Evolutionary conservation across 1,140 invertebrate genomes (phyloP).

Genomic region (Philopotamus ludificatus): DNA sequence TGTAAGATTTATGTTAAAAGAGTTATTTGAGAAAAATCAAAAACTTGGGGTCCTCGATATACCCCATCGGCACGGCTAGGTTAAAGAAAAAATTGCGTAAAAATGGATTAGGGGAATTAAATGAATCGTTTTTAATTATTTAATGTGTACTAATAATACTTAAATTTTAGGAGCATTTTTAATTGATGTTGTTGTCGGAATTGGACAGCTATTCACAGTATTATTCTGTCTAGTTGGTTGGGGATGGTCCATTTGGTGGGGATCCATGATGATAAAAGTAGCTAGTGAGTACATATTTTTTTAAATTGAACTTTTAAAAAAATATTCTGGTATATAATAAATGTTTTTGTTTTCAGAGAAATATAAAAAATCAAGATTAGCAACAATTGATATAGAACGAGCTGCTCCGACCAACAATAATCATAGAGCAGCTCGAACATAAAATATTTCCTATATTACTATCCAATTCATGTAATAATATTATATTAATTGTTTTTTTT

Average conservation of each 20-base stretch:
- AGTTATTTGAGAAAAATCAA: too few species aligned
- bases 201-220: constrained; percentile 88
- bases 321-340: background rate
- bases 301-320: background rate
- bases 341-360: constrained; percentile 28
- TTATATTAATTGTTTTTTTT: background rate
- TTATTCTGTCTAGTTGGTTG: constrained; percentile 93
- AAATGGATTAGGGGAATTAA: background rate
- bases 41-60: too few species aligned
- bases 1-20: too few species aligned
- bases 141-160: background rate
- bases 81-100: too few species aligned
- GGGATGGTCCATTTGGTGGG: constrained; percentile 98
- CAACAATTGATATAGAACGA: constrained; percentile 22
- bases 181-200: constrained; percentile 81
- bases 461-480: background rate
- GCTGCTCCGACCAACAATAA: constrained; percentile 28
- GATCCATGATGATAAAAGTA: constrained; percentile 71
- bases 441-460: background rate
- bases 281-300: constrained; percentile 46
- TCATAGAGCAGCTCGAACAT: constrained; percentile 22
- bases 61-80: too few species aligned
- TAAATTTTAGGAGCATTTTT: constrained; percentile 61
- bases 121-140: background rate
- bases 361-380: constrained; percentile 30